Percentiles rank a stretch among this genome's conserved stretches.
Conservation (phyloP, 2,797 vertebrate genomes). For the Sparus aurata region DNA sequence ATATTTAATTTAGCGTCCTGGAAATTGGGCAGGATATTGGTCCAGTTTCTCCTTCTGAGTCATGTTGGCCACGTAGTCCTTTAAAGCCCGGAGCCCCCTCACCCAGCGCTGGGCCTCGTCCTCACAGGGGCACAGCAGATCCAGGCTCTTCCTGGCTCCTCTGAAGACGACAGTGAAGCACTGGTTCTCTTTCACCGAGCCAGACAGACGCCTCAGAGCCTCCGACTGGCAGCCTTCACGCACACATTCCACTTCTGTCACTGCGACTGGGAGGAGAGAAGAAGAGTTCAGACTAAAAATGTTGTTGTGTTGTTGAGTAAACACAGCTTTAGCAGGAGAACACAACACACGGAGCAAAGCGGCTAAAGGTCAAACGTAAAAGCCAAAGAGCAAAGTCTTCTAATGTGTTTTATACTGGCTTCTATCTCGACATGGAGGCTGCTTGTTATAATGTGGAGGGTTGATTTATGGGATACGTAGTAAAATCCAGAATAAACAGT, state of each 20-base stretch:
- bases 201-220: slow-evolving; percentile 86
- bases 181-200: slow-evolving; percentile 83
- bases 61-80: slow-evolving; percentile 90
- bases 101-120: slow-evolving; percentile 93
- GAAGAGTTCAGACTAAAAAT: not conserved
- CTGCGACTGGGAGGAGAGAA: slow-evolving; percentile 73
- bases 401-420: not conserved
- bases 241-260: slow-evolving; percentile 87
- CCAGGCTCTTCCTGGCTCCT: slow-evolving; percentile 92
- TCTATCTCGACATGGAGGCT: not conserved
- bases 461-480: not conserved
- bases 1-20: slow-evolving; percentile 57
- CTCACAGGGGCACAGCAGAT: slow-evolving; percentile 88
- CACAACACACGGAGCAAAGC: not conserved
- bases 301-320: slow-evolving; percentile 23
- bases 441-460: not conserved
- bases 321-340: slow-evolving; percentile 16
- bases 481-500: not conserved
- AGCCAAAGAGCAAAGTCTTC: not conserved
- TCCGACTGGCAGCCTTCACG: slow-evolving; percentile 90
- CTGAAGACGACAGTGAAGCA: slow-evolving; percentile 95
- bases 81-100: slow-evolving; percentile 90
- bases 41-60: slow-evolving; percentile 95
- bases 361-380: slow-evolving; percentile 49
- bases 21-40: slow-evolving; percentile 92